phyloP scores from a whole-genome alignment of 2,888 invertebrate species.

The Conus canariensis region DNA sequence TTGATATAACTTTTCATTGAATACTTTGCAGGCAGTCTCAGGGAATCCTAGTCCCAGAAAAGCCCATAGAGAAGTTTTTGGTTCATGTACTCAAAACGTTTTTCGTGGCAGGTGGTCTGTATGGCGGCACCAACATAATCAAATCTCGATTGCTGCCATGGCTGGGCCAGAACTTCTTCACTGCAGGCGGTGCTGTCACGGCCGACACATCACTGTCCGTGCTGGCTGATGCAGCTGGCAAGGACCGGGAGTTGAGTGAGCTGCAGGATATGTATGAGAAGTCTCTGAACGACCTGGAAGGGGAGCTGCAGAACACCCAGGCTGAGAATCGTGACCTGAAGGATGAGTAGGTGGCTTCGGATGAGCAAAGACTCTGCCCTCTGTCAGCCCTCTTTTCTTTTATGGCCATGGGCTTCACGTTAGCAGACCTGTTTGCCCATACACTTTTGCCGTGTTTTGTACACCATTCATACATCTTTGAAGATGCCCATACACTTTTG shows the following conservation, averaged over 20 bases:
- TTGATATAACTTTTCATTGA: no score
- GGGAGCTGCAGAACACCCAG: slow-evolving; percentile 67
- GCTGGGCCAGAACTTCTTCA: slow-evolving; percentile 74
- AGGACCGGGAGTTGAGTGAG: slow-evolving; percentile 72
- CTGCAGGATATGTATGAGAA: slow-evolving; percentile 74
- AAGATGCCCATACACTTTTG: no score
- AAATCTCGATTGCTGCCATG: slow-evolving; percentile 76
- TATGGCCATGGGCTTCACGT: no score
- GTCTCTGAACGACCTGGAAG: slow-evolving; percentile 70
- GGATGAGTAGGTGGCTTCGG: slow-evolving; percentile 69
- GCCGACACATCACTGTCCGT: slow-evolving; percentile 70
- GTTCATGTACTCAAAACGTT: neutral
- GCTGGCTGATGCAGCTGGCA: slow-evolving; percentile 71
- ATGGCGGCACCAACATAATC: slow-evolving; percentile 75
- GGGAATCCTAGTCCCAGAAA: no score
- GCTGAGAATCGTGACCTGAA: slow-evolving; percentile 73
- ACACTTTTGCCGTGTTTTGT: no score
- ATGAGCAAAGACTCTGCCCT: no score
- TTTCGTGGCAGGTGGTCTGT: slow-evolving; percentile 71
- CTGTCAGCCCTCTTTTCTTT: no score
- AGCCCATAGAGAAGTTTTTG: no score
- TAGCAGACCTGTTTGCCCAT: no score
- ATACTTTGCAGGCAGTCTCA: no score
- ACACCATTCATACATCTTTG: no score
- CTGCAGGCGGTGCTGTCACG: slow-evolving; percentile 66